phyloP scores from a whole-genome alignment of 1,140 invertebrate genomes.

The Drosophila ficusphila region DNA sequence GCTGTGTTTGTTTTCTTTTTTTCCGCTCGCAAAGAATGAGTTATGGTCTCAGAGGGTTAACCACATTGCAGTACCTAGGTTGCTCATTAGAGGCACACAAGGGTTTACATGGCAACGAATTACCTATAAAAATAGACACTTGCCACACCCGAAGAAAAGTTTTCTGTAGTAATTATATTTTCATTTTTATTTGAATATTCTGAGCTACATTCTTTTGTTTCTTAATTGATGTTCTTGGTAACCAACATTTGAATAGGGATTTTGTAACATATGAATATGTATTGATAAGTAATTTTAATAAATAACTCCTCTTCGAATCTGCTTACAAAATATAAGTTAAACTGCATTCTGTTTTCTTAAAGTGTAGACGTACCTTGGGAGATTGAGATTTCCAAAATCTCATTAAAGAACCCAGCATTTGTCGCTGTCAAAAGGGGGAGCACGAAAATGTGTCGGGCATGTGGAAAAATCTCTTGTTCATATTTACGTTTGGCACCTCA shows the following conservation, averaged over 20 bases:
- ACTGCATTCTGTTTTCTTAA: neutral
- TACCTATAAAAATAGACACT: constrained; percentile 12
- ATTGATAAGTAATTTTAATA: too few relatives aligned
- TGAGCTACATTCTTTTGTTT: too few relatives aligned
- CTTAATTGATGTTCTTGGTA: too few relatives aligned
- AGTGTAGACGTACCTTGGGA: constrained; percentile 20
- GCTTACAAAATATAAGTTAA: too few relatives aligned
- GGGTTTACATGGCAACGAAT: constrained; percentile 19
- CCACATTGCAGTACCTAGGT: constrained; percentile 26
- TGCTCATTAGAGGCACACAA: constrained; percentile 30
- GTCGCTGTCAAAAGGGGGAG: constrained; percentile 21
- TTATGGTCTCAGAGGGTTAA: constrained; percentile 13
- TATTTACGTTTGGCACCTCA: constrained; percentile 76
- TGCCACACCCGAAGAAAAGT: neutral
- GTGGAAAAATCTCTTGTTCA: constrained; percentile 28
- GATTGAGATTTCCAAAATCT: constrained; percentile 66
- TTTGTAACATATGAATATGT: too few relatives aligned
- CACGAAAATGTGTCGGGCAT: constrained; percentile 26
- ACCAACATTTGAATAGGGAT: too few relatives aligned
- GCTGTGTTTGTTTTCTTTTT: constrained; percentile 59
- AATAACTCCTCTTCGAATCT: too few relatives aligned
- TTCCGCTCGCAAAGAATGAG: constrained; percentile 14
- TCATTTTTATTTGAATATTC: too few relatives aligned
- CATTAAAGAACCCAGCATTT: constrained; percentile 69
- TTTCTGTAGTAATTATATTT: neutral